Base-by-base conservation (phyloP, 2,113 vertebrate genomes). In the Antechinus flavipes region DNA sequence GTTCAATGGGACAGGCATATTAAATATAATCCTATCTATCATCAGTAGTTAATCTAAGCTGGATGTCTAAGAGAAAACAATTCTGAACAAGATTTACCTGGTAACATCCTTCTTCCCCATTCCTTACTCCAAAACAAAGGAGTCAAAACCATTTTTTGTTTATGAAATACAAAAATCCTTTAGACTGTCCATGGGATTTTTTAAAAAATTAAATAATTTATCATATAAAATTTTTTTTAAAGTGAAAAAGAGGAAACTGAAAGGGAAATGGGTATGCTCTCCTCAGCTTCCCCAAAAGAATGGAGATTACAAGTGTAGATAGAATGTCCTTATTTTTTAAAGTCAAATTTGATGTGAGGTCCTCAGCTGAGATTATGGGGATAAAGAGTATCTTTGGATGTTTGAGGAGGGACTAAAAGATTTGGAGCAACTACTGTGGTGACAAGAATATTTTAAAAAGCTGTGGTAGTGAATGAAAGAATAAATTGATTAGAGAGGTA, bases 171-270 rank as follows among this genome's bases (percentile, higher is more conserved):
- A 54, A 97, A 98, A 96, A 98, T 98, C 97, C 97, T 98, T 98
- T 97, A 98, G 61, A 96, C 96, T 95, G 97, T 97, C 96, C 97
- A 93, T 96, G 68, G 68, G 93, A 92, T 97, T 58, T 58, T 95
- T 3, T 93, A 92, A 97, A 96, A 56, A 96, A 90, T 90, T 84
- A 84, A 96, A 97, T 97, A 98, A 98, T 68, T 98, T 98, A 97
- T 0, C 58, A 61, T 56, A 97, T 52, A 49, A 97, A 96, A 3
- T 55, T 94, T 97, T 94, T 91, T 96, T 90, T 30, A 12, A 68
- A 93, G 54, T 84, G 68, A 42, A 35, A 84, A 42, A 84, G 35
- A 84, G 35, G n/a, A 84, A 84, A 84, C 2, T 16, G 35, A 76
- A 84, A 84, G 68, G 42, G 68, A 84, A 84, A 84, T 19, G 68